Percentiles rank a stretch among this genome's conserved stretches.
These are phyloP conservation scores for Apostichopus parvimensis DNA, from an alignment of 35 echinoderm and acorn worm species.

Conservation along the genomic window DNA sequence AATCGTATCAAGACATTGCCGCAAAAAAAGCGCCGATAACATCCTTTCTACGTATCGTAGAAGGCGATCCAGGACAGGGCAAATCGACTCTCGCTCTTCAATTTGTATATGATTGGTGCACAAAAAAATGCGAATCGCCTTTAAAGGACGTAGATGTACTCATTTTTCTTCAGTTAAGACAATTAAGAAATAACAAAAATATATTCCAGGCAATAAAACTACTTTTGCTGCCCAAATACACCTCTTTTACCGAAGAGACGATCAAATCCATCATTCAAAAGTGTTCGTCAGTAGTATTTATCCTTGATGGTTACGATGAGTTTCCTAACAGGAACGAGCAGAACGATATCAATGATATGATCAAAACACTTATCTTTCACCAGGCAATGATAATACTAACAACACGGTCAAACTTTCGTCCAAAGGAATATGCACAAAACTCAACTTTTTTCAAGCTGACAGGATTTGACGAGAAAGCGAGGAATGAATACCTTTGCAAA, in stretches of 20 bases:
- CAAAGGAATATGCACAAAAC: not conserved
- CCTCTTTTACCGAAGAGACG: not conserved
- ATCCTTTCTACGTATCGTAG: not conserved
- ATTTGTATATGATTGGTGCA: not conserved
- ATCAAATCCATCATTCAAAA: not conserved
- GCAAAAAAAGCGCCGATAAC: not conserved
- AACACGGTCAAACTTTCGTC: not conserved
- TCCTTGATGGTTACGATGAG: conserved; percentile 35
- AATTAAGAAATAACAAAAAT: not conserved
- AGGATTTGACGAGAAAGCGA: conserved; percentile 25
- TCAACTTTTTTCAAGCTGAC: not conserved
- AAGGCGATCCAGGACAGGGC: not conserved
- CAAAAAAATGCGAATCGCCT: not conserved
- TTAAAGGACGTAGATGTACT: not conserved
- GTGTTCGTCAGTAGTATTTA: not conserved
- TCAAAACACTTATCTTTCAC: not conserved
- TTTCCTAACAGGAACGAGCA: not conserved
- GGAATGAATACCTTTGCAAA: conserved; percentile 15
- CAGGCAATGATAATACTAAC: not conserved
- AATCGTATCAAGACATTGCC: not conserved
- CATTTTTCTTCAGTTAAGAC: conserved; percentile 6
- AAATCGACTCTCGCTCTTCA: not conserved
- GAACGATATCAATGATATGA: not conserved
- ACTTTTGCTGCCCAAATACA: not conserved
- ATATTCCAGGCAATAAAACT: conserved; percentile 20